Evolutionary conservation across 2,797 vertebrate species (phyloP), one percentile per base, ranked within the genome.

Genomic region (Acipenser oxyrinchus): DNA sequence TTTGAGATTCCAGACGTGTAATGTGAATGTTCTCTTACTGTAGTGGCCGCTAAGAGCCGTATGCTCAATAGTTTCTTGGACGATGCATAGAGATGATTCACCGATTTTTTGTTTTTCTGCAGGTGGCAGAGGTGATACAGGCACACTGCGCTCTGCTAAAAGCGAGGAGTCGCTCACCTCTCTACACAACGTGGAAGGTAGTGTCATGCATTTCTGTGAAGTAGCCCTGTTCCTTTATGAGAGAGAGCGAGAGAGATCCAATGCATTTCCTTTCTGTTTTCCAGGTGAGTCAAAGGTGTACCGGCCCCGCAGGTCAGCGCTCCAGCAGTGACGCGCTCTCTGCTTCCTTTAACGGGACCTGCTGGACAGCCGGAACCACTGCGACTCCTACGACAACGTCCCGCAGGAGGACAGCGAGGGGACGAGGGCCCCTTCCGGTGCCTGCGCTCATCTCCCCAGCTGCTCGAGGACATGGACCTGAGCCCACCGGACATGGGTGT

Each of bases 111-210:
- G 12, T 59, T 0, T 59, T 73, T 74, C 65, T 75, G 15, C 64
- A 94, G 95, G 95, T 73, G 93, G 94, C 67, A 87, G 96, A 84
- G 93, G 93, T 73, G 97, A 99, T 78, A 92, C 91, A 0, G 90
- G 93, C 58, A 97, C 95, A 0, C 86, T 99, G 23, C 85, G 97
- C 65, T 99, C 97, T 0, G 95, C 97, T n/a, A 99, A 99, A 82
- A 99, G 97, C 7, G 97, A 99, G 66, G 97, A 99, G 77, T 99
- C 96, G 0, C 92, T 99, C 50, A 96, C 92, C 61, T 99, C 97
- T n/a, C 87, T 98, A 68, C 97, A 99, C n/a, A 94, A 96, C 2
- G 93, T 94, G 10, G 95, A 99, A 79, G 96, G 97, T 98, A 89
- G 82, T 37, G 88, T 69, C 51, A 51, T n/a, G 1, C 58, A 8